These are phyloP conservation scores for Halichoeres trimaculatus DNA, from an alignment of 2,113 vertebrate genomes.

Conservation along the genomic window DNA sequence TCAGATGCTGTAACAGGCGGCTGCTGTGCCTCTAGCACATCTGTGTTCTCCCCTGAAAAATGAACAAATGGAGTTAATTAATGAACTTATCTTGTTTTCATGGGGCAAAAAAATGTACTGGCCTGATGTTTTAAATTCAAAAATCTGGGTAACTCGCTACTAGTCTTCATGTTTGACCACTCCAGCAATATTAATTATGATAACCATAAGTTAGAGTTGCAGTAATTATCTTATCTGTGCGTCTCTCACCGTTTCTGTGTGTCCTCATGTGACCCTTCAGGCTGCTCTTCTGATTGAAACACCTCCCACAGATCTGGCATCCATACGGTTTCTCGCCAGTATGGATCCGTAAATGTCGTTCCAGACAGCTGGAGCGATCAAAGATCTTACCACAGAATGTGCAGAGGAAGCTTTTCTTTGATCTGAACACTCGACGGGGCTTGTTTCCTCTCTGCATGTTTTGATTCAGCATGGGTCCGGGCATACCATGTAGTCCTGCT, in stretches of 20 bases:
- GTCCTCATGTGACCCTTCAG: slow-evolving; percentile 81
- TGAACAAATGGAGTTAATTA: background rate
- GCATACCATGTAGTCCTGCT: background rate
- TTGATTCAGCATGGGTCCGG: slow-evolving; percentile 9
- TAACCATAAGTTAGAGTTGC: too few relatives aligned
- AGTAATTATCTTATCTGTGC: too few relatives aligned
- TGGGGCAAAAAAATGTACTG: too few relatives aligned
- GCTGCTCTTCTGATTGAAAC: slow-evolving; percentile 82
- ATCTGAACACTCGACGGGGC: slow-evolving; percentile 45
- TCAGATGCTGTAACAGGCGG: slow-evolving; percentile 45
- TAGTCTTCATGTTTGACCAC: too few relatives aligned
- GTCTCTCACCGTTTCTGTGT: slow-evolving; percentile 63
- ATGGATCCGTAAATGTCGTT: slow-evolving; percentile 79
- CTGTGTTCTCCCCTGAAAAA: slow-evolving; percentile 53
- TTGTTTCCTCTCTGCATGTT: slow-evolving; percentile 17
- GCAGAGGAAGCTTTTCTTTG: slow-evolving; percentile 75
- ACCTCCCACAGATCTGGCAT: slow-evolving; percentile 78
- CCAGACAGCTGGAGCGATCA: slow-evolving; percentile 72
- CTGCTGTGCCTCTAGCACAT: slow-evolving; percentile 48
- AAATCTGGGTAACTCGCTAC: too few relatives aligned
- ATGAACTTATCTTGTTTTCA: too few relatives aligned
- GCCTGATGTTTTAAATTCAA: too few relatives aligned
- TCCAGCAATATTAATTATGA: too few relatives aligned
- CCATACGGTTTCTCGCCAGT: slow-evolving; percentile 82
- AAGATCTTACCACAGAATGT: slow-evolving; percentile 79